Conservation (phyloP, 2,113 vertebrate species). For the Onychostoma macrolepis region DNA sequence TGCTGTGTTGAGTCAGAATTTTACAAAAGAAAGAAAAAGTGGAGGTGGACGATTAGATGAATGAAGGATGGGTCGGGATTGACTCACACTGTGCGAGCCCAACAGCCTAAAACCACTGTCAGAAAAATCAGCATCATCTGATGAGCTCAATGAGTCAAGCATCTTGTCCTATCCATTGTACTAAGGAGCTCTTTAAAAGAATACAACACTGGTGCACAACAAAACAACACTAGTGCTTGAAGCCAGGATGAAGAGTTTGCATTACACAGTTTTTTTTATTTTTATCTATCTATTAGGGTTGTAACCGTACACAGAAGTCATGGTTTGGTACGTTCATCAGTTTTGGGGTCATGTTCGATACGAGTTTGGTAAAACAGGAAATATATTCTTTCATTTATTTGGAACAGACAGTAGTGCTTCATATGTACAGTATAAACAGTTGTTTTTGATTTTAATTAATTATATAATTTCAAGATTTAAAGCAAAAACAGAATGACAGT, state of each 20-base stretch:
- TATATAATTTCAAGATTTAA: no score
- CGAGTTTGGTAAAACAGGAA: no score
- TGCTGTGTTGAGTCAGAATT: neutral
- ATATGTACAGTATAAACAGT: no score
- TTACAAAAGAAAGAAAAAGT: neutral
- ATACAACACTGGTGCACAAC: neutral
- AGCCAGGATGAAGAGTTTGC: neutral
- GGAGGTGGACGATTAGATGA: conserved; percentile 10
- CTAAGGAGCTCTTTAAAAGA: neutral
- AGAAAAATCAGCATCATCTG: conserved; percentile 52
- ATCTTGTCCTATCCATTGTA: conserved; percentile 10
- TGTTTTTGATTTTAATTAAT: no score
- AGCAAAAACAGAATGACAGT: no score
- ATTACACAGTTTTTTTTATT: neutral
- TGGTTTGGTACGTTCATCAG: no score
- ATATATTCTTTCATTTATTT: no score
- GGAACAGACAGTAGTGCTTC: no score
- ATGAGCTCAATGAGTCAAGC: conserved; percentile 31
- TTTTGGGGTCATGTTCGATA: no score
- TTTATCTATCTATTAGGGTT: neutral
- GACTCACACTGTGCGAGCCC: conserved; percentile 44
- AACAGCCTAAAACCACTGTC: conserved; percentile 54
- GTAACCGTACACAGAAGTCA: no score
- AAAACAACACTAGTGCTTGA: neutral
- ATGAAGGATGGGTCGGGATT: conserved; percentile 19